Base-by-base conservation (phyloP, 2,797 vertebrate species). In the Kryptopterus vitreolus region DNA sequence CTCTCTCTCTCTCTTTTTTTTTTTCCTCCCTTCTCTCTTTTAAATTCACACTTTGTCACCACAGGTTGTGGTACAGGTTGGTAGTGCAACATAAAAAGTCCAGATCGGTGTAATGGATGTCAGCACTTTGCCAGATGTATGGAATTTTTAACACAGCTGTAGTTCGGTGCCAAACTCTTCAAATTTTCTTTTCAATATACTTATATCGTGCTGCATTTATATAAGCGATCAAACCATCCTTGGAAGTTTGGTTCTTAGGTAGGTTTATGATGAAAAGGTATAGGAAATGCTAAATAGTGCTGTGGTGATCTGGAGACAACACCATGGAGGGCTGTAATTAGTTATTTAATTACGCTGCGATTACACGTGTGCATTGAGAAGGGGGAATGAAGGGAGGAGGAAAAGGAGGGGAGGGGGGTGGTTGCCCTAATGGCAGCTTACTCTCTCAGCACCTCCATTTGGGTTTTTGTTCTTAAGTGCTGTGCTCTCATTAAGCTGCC, bases 401-500 rank as follows among this genome's bases (percentile, higher is more conserved):
- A 10, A 10, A 1, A 0, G 38, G 6, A 1, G 38, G 38, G 38
- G 38, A 6, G 7, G 84, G 78, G 78, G 80, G 80, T 68, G 79
- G 81, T 87, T 85, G 84, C 86, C 81, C 89, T 91, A 92, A 92
- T 91, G 91, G 90, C 82, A 81, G 83, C 86, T 83, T 82, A 79
- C 87, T 91, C 87, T 89, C 87, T 88, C 88, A 83, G 86, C 88
- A 86, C 85, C 81, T 88, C 89, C 85, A 81, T 90, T 90, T 81
- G 84, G 75, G 82, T 68, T 89, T 85, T 83, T 90, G 85, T 92
- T 90, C 88, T 88, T 82, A 86, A 89, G 86, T 89, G 92, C 89
- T 85, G 89, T 73, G 85, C 89, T 89, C 90, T 93, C 92, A 92
- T 93, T 94, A 93, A 90, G 88, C 89, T 83, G 86, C 89, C 79